Evolutionary conservation across 1,140 invertebrate genomes (phyloP).

Genomic region (Tetraneura akinire): DNA sequence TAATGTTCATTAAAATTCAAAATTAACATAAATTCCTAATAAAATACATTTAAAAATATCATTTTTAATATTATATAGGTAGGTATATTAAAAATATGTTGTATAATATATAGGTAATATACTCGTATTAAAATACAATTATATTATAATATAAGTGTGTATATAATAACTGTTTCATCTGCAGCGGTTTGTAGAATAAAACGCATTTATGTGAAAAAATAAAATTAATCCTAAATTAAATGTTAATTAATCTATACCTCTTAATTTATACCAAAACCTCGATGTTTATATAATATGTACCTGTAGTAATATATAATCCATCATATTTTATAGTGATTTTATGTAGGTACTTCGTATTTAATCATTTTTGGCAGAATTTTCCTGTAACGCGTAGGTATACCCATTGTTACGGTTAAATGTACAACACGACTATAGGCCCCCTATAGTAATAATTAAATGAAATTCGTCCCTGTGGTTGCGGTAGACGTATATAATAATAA

Average conservation of each 20-base stretch:
- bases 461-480: neutral
- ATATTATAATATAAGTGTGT: too few relatives aligned
- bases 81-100: too few relatives aligned
- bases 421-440: neutral
- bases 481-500: neutral
- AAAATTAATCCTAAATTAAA: neutral
- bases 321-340: conserved; percentile 21
- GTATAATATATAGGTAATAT: too few relatives aligned
- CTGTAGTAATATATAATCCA: neutral
- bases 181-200: too few relatives aligned
- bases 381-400: neutral
- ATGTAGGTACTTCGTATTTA: neutral
- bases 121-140: too few relatives aligned
- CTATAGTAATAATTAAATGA: neutral
- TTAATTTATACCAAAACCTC: neutral
- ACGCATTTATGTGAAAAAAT: too few relatives aligned
- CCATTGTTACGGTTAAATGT: conserved; percentile 4
- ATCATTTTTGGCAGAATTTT: neutral
- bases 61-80: too few relatives aligned
- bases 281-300: neutral
- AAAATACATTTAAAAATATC: too few relatives aligned
- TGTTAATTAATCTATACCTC: neutral
- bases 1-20: too few relatives aligned
- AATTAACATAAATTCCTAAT: too few relatives aligned
- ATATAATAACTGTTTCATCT: too few relatives aligned